Percentiles rank a stretch among this genome's conserved stretches.
phyloP scores from a whole-genome alignment of 2,888 invertebrate genomes.

The Xylota segnis region DNA sequence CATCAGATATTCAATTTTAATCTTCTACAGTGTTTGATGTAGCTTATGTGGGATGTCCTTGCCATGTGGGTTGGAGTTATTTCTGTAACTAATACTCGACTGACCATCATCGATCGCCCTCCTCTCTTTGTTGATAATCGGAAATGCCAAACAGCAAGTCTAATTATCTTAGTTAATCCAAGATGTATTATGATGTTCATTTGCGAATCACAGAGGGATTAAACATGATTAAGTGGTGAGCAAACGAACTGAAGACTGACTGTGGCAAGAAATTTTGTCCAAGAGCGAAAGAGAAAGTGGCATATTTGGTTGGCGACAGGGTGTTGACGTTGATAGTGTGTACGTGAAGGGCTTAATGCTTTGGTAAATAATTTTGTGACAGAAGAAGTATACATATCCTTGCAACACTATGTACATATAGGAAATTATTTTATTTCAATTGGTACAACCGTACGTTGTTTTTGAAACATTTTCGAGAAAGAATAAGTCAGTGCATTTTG shows the following conservation, averaged over 20 bases:
- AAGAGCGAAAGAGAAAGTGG: constrained; percentile 9
- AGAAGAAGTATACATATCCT: not conserved
- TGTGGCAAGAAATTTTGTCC: constrained; percentile 2
- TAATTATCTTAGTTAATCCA: constrained; percentile 68
- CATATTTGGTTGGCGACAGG: constrained; percentile 15
- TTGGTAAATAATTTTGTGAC: not conserved
- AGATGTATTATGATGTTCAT: constrained; percentile 61
- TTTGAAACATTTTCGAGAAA: too few species aligned
- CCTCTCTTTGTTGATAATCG: constrained; percentile 4
- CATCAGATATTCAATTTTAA: constrained; percentile 56
- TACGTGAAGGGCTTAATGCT: not conserved
- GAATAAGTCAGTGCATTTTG: too few species aligned
- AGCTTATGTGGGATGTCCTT: not conserved
- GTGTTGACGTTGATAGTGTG: not conserved
- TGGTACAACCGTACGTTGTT: too few species aligned
- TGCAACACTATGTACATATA: too few species aligned
- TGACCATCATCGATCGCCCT: constrained; percentile 14
- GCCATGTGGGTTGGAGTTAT: not conserved
- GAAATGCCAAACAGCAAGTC: constrained; percentile 57
- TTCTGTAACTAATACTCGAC: constrained; percentile 29
- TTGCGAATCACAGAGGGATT: constrained; percentile 62
- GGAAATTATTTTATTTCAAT: too few species aligned
- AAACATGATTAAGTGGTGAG: constrained; percentile 55
- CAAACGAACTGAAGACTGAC: constrained; percentile 22
- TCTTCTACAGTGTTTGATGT: constrained; percentile 21